A percentile compares a stretch with the other conserved stretches of the same genome.
phyloP scores from a whole-genome alignment of 2,888 invertebrate species.

The Machimus rusticus region DNA sequence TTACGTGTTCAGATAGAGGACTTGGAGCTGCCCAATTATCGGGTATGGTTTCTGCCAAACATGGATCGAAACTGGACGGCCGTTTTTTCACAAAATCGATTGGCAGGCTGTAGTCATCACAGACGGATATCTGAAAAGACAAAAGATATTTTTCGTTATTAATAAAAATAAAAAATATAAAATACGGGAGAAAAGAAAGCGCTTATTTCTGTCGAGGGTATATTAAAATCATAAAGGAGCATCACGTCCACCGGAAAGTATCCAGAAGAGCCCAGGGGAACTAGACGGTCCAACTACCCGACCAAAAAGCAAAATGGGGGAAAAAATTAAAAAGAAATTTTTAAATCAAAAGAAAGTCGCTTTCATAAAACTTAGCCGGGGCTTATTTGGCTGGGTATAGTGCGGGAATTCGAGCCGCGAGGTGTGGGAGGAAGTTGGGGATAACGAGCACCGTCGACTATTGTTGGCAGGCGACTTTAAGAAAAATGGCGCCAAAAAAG shows the following conservation, averaged over 20 bases:
- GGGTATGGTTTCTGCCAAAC: constrained; percentile 68
- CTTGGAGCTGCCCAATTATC: constrained; percentile 61
- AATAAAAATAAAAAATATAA: background rate
- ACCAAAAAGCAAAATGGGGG: background rate
- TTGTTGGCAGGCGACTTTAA: background rate
- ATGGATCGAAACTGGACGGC: constrained; percentile 70
- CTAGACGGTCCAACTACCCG: background rate
- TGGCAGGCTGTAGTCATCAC: constrained; percentile 87
- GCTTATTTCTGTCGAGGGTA: background rate
- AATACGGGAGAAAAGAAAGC: background rate
- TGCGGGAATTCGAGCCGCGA: background rate
- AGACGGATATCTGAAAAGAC: constrained; percentile 75
- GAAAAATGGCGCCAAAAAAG: constrained; percentile 1
- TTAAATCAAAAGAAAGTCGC: background rate
- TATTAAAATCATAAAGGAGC: constrained; percentile 3
- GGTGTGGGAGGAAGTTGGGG: background rate
- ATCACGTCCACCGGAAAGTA: background rate
- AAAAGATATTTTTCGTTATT: background rate
- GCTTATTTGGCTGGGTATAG: background rate
- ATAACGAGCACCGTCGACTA: background rate
- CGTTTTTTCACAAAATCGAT: constrained; percentile 82
- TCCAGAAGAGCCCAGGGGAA: background rate
- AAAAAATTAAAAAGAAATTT: background rate
- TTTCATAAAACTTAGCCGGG: constrained; percentile 18
- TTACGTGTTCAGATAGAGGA: constrained; percentile 63